phyloP scores from a whole-genome alignment of 2,888 invertebrate species.

The Dinocampus coccinellae region DNA sequence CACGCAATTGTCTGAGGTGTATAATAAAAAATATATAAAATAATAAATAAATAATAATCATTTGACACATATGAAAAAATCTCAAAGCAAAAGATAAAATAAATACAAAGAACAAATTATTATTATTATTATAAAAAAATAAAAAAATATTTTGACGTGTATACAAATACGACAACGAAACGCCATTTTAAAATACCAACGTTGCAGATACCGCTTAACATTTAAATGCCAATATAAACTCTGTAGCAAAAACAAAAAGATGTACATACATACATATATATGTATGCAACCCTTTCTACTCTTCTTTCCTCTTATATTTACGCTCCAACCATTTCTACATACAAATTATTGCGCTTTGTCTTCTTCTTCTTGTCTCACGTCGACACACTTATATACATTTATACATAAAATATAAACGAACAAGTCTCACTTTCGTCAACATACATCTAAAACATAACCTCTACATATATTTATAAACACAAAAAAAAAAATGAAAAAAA shows the following conservation, averaged over 20 bases:
- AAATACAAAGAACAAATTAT: no score
- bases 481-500: no score
- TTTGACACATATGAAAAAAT: constrained; percentile 26
- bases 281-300: constrained; percentile 8
- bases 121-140: no score
- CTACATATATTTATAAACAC: no score
- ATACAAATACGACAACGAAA: constrained; percentile 32
- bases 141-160: constrained; percentile 12
- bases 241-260: background rate
- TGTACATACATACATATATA: constrained; percentile 19
- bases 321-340: background rate
- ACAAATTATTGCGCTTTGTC: constrained; percentile 22
- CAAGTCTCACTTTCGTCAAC: constrained; percentile 19
- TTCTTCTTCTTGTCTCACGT: constrained; percentile 16
- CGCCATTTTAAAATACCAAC: constrained; percentile 60
- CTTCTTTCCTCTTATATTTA: constrained; percentile 14
- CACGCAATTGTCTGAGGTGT: no score
- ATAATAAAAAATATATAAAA: background rate
- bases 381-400: background rate
- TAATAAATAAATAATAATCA: constrained; percentile 54
- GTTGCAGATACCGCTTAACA: constrained; percentile 61
- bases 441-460: constrained; percentile 1
- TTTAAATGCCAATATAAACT: constrained; percentile 65
- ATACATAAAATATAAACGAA: background rate
- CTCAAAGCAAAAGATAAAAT: background rate